Conservation (phyloP, 2,797 vertebrate species). For the Arctocebus calabarensis region DNA sequence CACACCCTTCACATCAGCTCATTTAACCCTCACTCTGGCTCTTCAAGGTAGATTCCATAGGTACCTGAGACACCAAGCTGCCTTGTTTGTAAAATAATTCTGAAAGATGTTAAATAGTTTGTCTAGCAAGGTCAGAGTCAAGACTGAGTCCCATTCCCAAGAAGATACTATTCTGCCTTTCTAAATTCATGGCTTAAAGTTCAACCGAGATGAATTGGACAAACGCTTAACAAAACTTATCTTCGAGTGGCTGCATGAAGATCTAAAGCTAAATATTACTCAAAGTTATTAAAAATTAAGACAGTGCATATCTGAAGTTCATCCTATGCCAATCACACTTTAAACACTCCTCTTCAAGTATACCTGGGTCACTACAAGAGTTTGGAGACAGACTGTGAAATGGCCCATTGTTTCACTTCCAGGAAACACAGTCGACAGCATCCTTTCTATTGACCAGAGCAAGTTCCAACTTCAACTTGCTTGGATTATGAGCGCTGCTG, state of each 20-base stretch:
- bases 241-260: neutral
- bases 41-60: neutral
- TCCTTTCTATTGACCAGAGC: no score
- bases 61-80: neutral
- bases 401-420: no score
- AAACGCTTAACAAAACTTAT: neutral
- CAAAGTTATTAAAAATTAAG: neutral
- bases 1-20: neutral
- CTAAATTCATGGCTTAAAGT: slow-evolving; percentile 2
- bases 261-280: neutral
- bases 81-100: neutral
- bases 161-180: neutral
- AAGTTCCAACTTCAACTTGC: no score
- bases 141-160: neutral
- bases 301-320: neutral
- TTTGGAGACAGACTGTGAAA: no score
- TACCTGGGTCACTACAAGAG: neutral
- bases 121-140: neutral
- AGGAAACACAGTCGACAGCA: no score
- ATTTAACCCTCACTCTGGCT: neutral
- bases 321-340: neutral
- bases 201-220: neutral
- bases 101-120: slow-evolving; percentile 6
- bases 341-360: neutral
- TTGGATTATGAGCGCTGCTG: no score